Conservation (phyloP, 2,113 vertebrate species). For the Sapayoa aenigma region DNA sequence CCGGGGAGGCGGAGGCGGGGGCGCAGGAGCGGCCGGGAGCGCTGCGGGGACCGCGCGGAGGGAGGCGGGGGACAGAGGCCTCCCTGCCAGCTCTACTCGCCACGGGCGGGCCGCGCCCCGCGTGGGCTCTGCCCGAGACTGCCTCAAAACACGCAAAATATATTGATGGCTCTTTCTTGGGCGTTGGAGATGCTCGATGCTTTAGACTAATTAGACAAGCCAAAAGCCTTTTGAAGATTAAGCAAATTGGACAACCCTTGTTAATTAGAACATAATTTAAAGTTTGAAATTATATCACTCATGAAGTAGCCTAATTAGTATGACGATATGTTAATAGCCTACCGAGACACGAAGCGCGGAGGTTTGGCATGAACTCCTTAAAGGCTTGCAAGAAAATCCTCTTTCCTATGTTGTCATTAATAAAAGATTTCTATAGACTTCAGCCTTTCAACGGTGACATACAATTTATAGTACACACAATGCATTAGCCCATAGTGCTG, state of each 20-base stretch:
- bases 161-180: conserved; percentile 61
- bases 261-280: conserved; percentile 94
- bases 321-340: conserved; percentile 87
- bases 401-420: conserved; percentile 79
- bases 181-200: conserved; percentile 71
- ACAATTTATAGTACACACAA: conserved; percentile 83
- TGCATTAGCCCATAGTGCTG: conserved; percentile 77
- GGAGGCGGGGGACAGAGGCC: background rate
- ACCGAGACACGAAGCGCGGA: conserved; percentile 73
- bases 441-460: conserved; percentile 77
- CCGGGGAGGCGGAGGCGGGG: background rate
- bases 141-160: background rate
- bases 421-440: conserved; percentile 85
- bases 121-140: background rate
- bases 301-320: conserved; percentile 88
- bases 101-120: background rate
- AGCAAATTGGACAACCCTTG: conserved; percentile 87
- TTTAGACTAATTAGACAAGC: conserved; percentile 81
- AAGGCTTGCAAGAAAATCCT: conserved; percentile 76
- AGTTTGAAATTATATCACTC: conserved; percentile 90
- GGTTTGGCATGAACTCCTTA: conserved; percentile 78
- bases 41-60: background rate
- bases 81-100: background rate
- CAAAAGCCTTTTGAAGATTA: conserved; percentile 82
- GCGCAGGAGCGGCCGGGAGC: background rate